Base-by-base conservation (phyloP, 1,140 invertebrate genomes). In the Nomia melanderi region DNA sequence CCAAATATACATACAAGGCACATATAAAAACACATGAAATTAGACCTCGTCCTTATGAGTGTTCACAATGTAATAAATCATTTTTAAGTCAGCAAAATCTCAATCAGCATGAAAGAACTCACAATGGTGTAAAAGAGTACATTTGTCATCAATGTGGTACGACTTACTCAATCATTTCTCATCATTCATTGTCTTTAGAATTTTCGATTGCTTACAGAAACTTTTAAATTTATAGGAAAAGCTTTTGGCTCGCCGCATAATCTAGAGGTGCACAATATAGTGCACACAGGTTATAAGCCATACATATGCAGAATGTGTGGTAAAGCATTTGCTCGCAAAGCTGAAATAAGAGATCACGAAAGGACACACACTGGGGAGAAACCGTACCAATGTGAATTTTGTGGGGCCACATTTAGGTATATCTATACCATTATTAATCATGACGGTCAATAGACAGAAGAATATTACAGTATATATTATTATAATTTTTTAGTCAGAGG, bases 331-430 rank as follows among this genome's bases (percentile, higher is more conserved):
- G 95, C 96, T 0, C 87, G 96, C 0, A 94, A 95, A 75, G 95
- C 95, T 0, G 96, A 97, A 84, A 95, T 97, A 14, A 88, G 94
- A 47, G 96, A 97, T 89, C 96, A 97, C 81, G 94, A 96, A 89
- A 93, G 96, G 47, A 96, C 95, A 33, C 97, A 98, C 84, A 97
- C 96, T 0, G 96, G 96, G n/a, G 96, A 97, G 87, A 95, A 96
- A 47, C 97, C 97, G 0, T 97, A 96, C 87, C 93, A 95, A 67
- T 98, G 97, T 87, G 95, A 96, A 72, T 93, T 95, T 62, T 97
- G 98, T 90, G 95, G 95, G 11, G 95, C 94, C 12, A 96, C 94
- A 1, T 97, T 94, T 77, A 93, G 93, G 93, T 93, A 70, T 74
- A 14, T 27, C 8, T 59, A 62, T 56, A 6, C 0, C 20, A 64